Percentiles rank a stretch among this genome's conserved stretches.
phyloP scores from a whole-genome alignment of 2,797 vertebrate species.

The Moxostoma hubbsi region DNA sequence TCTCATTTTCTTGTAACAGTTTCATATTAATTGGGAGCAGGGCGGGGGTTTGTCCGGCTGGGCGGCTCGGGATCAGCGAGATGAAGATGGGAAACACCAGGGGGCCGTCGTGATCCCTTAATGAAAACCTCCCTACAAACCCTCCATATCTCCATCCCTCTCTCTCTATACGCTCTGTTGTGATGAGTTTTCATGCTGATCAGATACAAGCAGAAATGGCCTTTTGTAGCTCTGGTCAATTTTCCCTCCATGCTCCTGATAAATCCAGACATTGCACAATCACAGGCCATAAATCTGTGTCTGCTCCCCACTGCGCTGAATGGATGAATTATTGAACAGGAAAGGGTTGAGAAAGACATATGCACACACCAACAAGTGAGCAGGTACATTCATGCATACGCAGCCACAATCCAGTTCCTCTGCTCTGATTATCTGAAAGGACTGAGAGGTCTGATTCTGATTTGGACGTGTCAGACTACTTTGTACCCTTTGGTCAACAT shows the following conservation, averaged over 20 bases:
- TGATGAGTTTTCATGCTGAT: slow-evolving; percentile 90
- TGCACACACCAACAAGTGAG: slow-evolving; percentile 19
- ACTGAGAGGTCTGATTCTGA: slow-evolving; percentile 2
- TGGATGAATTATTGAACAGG: slow-evolving; percentile 88
- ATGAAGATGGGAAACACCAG: slow-evolving; percentile 87
- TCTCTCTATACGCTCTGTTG: slow-evolving; percentile 63
- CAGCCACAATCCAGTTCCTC: slow-evolving; percentile 12
- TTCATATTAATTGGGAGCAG: slow-evolving; percentile 89
- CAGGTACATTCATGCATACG: slow-evolving; percentile 10
- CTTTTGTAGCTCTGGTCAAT: slow-evolving; percentile 91
- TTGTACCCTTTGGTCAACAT: background rate
- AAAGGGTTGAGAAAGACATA: slow-evolving; percentile 53
- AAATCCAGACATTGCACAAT: slow-evolving; percentile 91
- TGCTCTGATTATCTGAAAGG: slow-evolving; percentile 21
- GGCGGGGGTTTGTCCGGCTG: slow-evolving; percentile 76
- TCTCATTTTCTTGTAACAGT: slow-evolving; percentile 93
- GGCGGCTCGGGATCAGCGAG: slow-evolving; percentile 56
- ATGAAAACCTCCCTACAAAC: slow-evolving; percentile 75
- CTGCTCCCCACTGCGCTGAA: slow-evolving; percentile 85
- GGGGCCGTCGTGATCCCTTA: slow-evolving; percentile 86
- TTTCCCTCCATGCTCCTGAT: slow-evolving; percentile 89
- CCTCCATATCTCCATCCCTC: slow-evolving; percentile 58
- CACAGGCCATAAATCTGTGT: slow-evolving; percentile 88
- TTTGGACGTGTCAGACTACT: background rate
- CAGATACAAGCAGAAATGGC: slow-evolving; percentile 90